Conservation (phyloP, 2,797 vertebrate genomes). For the Sus cebifrons region DNA sequence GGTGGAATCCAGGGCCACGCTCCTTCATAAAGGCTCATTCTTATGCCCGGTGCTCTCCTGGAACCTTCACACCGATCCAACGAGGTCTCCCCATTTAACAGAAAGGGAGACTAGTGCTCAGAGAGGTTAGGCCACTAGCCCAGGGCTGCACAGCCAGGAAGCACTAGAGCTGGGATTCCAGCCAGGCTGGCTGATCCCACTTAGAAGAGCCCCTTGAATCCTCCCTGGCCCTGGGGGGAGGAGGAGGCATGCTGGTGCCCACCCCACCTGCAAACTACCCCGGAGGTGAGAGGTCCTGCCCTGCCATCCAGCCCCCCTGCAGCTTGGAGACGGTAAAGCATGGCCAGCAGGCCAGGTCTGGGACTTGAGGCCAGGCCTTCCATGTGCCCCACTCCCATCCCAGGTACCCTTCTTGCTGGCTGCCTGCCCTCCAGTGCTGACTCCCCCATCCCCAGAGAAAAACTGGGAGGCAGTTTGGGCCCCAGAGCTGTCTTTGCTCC, state of each 20-base stretch:
- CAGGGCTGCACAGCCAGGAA: background rate
- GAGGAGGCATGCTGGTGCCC: too few species aligned
- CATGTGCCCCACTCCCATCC: background rate
- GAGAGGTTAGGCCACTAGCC: background rate
- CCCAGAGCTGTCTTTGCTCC: too few species aligned
- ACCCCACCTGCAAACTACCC: accelerated
- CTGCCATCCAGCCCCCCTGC: background rate
- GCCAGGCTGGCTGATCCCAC: background rate
- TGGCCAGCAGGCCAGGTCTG: background rate
- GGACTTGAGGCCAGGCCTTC: background rate
- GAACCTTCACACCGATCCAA: background rate
- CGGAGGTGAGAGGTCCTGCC: background rate
- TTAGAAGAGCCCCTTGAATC: background rate
- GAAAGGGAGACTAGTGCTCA: background rate
- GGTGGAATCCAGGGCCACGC: accelerated
- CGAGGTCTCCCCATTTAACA: background rate
- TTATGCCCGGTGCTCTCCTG: background rate
- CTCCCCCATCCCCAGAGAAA: background rate
- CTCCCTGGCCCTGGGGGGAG: background rate
- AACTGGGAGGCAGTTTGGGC: accelerated
- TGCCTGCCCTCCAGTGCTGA: too few species aligned
- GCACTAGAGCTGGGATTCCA: background rate
- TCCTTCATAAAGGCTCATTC: accelerated
- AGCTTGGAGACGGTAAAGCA: background rate
- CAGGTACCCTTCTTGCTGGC: too few species aligned